These are phyloP conservation scores for Phyllotreta striolata DNA, from an alignment of 2,888 invertebrate genomes.

Conservation along the genomic window DNA sequence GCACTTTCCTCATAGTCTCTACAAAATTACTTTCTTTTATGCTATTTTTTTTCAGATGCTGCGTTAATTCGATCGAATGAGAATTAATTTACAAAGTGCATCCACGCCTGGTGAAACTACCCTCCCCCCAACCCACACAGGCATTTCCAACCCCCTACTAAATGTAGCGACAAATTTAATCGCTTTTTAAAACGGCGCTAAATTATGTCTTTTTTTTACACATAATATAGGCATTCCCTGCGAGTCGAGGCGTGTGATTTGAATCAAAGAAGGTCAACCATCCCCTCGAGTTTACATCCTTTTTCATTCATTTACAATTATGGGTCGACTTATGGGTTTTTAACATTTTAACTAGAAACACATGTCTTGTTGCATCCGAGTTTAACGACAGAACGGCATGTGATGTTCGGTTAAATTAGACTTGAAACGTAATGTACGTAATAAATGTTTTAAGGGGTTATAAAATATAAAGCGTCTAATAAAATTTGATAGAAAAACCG, in stretches of 20 bases:
- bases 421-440: not conserved
- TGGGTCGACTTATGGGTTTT: constrained; percentile 51
- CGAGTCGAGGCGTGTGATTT: constrained; percentile 34
- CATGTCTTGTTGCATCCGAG: constrained; percentile 40
- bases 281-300: constrained; percentile 36
- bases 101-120: not conserved
- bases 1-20: constrained; percentile 37
- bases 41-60: constrained; percentile 1
- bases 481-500: not conserved
- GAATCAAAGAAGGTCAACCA: constrained; percentile 35
- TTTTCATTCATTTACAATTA: constrained; percentile 43
- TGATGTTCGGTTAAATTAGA: constrained; percentile 3
- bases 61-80: not conserved
- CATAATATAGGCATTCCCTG: constrained; percentile 14
- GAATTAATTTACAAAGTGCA: constrained; percentile 5
- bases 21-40: constrained; percentile 28
- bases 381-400: constrained; percentile 9
- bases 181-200: constrained; percentile 25
- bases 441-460: constrained; percentile 6
- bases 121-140: not conserved
- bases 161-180: constrained; percentile 25
- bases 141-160: constrained; percentile 12
- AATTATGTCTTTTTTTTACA: constrained; percentile 32
- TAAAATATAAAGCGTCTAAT: not conserved
- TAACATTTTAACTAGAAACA: constrained; percentile 51